Percentiles rank a stretch among this genome's conserved stretches.
Conservation (phyloP, 2,113 vertebrate genomes). For the Sinocyclocheilus anshuiensis region DNA sequence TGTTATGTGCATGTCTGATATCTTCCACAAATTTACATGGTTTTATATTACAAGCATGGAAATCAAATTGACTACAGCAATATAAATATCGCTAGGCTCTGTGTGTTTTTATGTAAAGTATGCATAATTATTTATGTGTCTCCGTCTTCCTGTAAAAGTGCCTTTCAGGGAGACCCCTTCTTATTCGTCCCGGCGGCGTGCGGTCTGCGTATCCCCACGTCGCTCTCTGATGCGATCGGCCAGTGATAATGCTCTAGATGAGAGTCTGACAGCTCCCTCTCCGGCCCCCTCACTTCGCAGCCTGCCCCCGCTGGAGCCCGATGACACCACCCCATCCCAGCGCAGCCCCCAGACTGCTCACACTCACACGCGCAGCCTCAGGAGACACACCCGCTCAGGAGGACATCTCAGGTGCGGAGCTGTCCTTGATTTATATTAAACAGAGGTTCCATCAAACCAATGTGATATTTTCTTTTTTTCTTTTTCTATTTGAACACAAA, state of each 20-base stretch:
- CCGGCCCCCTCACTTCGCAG: conserved; percentile 91
- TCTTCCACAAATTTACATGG: conserved; percentile 18
- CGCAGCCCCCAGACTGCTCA: conserved; percentile 72
- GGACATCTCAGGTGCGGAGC: conserved; percentile 51
- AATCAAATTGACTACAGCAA: not conserved
- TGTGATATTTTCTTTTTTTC: not conserved
- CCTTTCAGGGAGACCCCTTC: conserved; percentile 96
- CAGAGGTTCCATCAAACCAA: not conserved
- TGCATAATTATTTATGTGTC: conserved; percentile 11
- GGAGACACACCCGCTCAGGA: conserved; percentile 58
- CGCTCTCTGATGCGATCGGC: conserved; percentile 91
- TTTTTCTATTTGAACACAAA: not conserved
- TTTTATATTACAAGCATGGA: conserved; percentile 35
- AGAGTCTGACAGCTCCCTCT: conserved; percentile 83
- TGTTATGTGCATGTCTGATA: conserved; percentile 47
- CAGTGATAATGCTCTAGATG: conserved; percentile 91
- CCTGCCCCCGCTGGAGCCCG: conserved; percentile 81
- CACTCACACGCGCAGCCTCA: conserved; percentile 73
- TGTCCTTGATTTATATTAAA: not conserved
- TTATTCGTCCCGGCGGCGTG: conserved; percentile 85
- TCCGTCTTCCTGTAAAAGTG: conserved; percentile 72
- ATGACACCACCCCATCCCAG: conserved; percentile 69
- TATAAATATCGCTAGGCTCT: not conserved
- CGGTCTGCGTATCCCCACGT: conserved; percentile 82
- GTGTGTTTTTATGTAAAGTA: conserved; percentile 47